Base-by-base conservation (phyloP, 2,113 vertebrate genomes). In the Irena cyanogastra region DNA sequence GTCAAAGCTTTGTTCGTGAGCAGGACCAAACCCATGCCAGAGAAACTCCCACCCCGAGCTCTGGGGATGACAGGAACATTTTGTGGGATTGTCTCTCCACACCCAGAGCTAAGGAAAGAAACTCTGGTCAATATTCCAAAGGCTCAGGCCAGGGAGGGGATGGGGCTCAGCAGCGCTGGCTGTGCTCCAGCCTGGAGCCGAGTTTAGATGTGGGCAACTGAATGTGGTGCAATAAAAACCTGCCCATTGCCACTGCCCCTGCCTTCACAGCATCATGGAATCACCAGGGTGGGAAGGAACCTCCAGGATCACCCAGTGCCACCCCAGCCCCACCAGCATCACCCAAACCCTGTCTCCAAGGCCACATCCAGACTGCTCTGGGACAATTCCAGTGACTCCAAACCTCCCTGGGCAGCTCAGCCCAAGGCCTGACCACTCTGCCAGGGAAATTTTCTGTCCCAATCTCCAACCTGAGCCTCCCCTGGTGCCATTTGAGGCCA, bases 11-110 rank as follows among this genome's bases (percentile, higher is more conserved):
- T 74, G 56, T 18, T 75, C 53, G 54, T 65, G 89, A 90, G 50
- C 76, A 54, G 64, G 28, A 80, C 42, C 54, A 90, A 90, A 92
- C 68, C 74, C 71, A 78, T 42, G 60, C 0, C 1, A 87, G 77
- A 69, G 44, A 77, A 90, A 60, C 68, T 94, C 94, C 89, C 91
- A 84, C 68, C 83, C 87, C 0, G 23, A 92, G 80, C 59, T 81
- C 80, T 92, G 94, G 41, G 79, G 80, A 75, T 92, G 91, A 60
- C 91, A 89, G 31, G 60, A 63, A 89, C 2, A 27, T 77, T 89
- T 88, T 78, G 56, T 39, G 68, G 71, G 41, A 86, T 90, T 71
- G 72, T 93, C 71, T 86, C 35, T 92, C 91, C 91, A 87, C 94
- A 84, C 83, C 94, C 93, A 79, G 77, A 56, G 80, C 72, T 63